Evolutionary conservation across 2,888 invertebrate genomes (phyloP), one percentile per base, ranked within the genome.

Genomic region (Rhamphomyia laevipes): DNA sequence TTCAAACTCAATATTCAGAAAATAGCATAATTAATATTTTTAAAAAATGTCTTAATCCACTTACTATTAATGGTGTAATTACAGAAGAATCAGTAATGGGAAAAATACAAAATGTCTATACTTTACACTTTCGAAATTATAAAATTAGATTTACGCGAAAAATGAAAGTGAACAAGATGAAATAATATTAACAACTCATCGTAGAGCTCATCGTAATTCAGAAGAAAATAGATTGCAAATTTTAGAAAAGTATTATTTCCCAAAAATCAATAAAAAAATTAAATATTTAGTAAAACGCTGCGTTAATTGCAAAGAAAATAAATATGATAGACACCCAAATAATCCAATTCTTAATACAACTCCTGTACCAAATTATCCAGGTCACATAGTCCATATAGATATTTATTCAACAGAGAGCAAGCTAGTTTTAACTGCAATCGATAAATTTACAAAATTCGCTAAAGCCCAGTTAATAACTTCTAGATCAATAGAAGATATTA

Each of bases 391-490:
- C 1, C 53, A 56, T 27, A 49, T 57, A 7, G 55, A 56, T 27
- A 54, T 54, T 18, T 53, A 38, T 30, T 38, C 46, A 5, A 53
- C 54, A 1, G 51, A 51, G 27, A 46, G 31, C 18, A 48, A 53
- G 38, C 15, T 50, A 35, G 43, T 52, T 12, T 17, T 53, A 18
- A 54, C 47, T 7, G 50, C 53, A 1, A 40, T 51, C 4, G 55
- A 56, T 38, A 56, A 55, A 49, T 51, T 53, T 17, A 48, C 52
- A 5, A 56, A 52, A 37, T 55, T 50, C 18, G 50, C 49, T 4
- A 42, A 45, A 30, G 27, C 17, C 2, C 51, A 43, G 27, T 6
- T 52, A 2, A 43, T 55, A 2, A 47, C 53, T 16, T 46, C 45
- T 12, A 52, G 41, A 50, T 46, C 48, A 5, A 51, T 48, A 6